Evolutionary conservation across 2,113 vertebrate species (phyloP), one percentile per base, ranked within the genome.

Genomic region (Carassius auratus): DNA sequence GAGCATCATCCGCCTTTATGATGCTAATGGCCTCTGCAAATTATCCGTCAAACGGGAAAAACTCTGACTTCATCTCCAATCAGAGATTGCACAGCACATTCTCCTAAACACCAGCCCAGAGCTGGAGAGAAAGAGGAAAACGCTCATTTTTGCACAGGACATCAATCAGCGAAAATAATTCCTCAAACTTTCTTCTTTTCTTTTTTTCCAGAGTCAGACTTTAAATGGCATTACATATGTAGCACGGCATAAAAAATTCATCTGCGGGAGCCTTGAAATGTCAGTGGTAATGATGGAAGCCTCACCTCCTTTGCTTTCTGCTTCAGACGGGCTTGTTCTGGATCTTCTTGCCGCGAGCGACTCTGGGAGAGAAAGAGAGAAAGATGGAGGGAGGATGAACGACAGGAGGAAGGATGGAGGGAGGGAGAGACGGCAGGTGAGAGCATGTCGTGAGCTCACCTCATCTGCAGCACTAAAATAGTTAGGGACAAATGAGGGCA

Each of bases 171-270:
- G 94, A 93, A 94, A 96, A 97, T 97, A 95, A 95, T 97, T 96
- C 94, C 95, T 95, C 94, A 94, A 98, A 97, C 96, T 69, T 73
- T 83, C 83, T 80, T 85, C 48, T 78, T 81, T 84, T 76, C 68
- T 80, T 84, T 75, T 75, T 80, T 78, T 48, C 17, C 23, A 38
- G 91, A 96, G 93, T 96, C 94, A 92, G 97, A 96, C 96, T 97
- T 97, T 97, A 98, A 97, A 98, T 97, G 96, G 95, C 95, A 96
- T 96, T 96, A 97, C 96, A 97, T 96, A 96, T 97, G 97, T 95
- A 97, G 94, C 89, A 93, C 92, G 93, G 94, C 96, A 97, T 98
- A 95, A 98, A 98, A 98, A 96, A 97, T 98, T 97, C 96, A 98
- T 97, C 96, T 89, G 89, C 90, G 85, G 88, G 91, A 96, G 96